Base-by-base conservation (phyloP, 2,797 vertebrate species). In the Eptatretus atami region DNA sequence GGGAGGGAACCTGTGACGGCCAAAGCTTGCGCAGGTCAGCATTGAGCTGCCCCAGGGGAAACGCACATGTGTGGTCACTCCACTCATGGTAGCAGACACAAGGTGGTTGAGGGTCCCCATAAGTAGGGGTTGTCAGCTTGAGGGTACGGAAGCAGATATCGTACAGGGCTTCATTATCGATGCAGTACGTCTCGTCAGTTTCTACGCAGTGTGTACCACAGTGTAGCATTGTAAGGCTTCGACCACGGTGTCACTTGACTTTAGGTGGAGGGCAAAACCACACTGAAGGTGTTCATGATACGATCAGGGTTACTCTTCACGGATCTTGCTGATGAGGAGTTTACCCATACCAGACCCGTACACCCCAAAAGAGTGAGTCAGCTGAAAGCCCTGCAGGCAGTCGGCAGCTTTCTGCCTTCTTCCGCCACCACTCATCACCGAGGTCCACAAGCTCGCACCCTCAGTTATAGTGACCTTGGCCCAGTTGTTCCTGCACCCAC, bases 91-190 rank as follows among this genome's bases (percentile, higher is more conserved):
- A 67, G 77, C 77, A 0, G 77, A 78, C 6, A 78, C 77, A 52
- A 78, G 71, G 69, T 80, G 77, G 69, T 80, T 80, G 69, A 80
- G 76, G n/a, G 69, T 80, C 78, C 0, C 78, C 78, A 3, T 83
- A 83, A 0, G 81, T 82, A 3, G 81, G 81, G 0, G 81, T 83
- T 11, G 81, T 82, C 54, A 92, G 73, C 69, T 94, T 94, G 2
- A 94, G 81, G 0, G 86, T 92, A 65, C 86, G 84, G 81, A 93
- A 93, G 75, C 86, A 93, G 74, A 93, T 93, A 67, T 90, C 85
- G 2, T 92, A 93, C 1, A 94, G 78, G 0, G 84, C 84, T 68
- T 92, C 83, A 64, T 92, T 92, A 75, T 93, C 86, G 63, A 92
- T 92, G 73, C 86, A 90, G 71, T 80, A 88, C 6, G 86, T 92